Evolutionary conservation across 2,797 vertebrate species (phyloP).

Genomic region (Lates japonicus): DNA sequence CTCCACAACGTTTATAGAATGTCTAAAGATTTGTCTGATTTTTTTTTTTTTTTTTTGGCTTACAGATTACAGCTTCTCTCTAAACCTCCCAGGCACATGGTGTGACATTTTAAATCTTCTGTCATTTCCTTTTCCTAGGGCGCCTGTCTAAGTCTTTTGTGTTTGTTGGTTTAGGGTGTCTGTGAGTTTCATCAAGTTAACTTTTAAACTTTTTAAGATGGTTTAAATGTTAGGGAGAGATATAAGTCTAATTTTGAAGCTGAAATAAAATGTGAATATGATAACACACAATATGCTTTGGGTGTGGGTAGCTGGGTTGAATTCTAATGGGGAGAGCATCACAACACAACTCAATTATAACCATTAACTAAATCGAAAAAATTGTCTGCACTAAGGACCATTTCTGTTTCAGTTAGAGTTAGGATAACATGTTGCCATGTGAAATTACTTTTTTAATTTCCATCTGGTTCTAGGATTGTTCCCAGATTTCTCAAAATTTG

Average conservation of each 20-base stretch:
- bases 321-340: not conserved
- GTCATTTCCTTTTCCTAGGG: conserved; percentile 39
- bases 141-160: conserved; percentile 40
- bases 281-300: not conserved
- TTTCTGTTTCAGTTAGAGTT: not conserved
- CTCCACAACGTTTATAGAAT: conserved; percentile 49
- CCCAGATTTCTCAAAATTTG: not conserved
- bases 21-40: conserved; percentile 44
- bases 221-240: conserved; percentile 30
- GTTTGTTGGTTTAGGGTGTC: conserved; percentile 40
- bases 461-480: not conserved
- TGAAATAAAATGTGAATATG: conserved; percentile 8
- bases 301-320: not conserved
- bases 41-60: conserved; percentile 28
- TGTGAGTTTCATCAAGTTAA: conserved; percentile 47
- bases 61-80: conserved; percentile 53
- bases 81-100: conserved; percentile 55
- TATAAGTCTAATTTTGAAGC: not conserved
- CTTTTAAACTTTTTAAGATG: conserved; percentile 39
- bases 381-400: not conserved
- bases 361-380: not conserved
- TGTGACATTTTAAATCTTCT: conserved; percentile 65
- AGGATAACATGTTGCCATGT: not conserved
- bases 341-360: not conserved
- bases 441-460: not conserved